phyloP scores from a whole-genome alignment of 2,797 vertebrate genomes.

The Rhabdophis nuchalis region DNA sequence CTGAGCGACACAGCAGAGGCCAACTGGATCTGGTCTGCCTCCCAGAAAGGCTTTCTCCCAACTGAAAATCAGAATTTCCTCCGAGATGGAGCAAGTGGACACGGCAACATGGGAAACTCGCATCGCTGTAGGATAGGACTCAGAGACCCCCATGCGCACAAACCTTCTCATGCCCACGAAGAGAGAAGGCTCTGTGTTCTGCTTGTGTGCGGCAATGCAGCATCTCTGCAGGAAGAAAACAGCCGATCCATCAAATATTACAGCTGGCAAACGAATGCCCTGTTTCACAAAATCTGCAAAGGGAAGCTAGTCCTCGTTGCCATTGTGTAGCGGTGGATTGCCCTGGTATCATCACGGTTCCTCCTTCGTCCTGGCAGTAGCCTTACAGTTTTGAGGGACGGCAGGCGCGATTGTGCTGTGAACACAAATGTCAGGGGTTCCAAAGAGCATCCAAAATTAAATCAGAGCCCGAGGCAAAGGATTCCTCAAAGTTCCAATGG shows the following conservation, averaged over 20 bases:
- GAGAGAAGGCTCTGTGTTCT: background rate
- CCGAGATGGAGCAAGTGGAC: background rate
- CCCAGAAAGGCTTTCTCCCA: background rate
- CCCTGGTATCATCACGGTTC: background rate
- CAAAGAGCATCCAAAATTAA: too few species aligned
- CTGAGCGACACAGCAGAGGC: background rate
- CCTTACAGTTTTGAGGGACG: rapidly evolving
- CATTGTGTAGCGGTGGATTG: background rate
- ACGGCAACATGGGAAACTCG: too few species aligned
- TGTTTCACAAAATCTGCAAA: background rate
- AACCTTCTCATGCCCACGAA: background rate
- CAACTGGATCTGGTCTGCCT: background rate
- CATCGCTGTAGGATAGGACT: background rate
- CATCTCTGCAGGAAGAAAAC: conserved; percentile 39
- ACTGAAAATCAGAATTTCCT: background rate
- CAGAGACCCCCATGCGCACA: too few species aligned
- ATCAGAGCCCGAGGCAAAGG: too few species aligned
- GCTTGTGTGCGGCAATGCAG: conserved; percentile 50
- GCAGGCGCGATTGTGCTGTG: background rate
- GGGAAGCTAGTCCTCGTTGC: background rate
- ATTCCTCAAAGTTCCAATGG: too few species aligned
- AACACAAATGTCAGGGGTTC: background rate
- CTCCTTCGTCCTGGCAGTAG: background rate
- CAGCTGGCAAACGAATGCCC: background rate
- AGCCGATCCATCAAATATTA: background rate